Percentiles rank a stretch among this genome's conserved stretches.
Conservation (phyloP, 2,113 vertebrate species). For the Macheiramphus alcinus region DNA sequence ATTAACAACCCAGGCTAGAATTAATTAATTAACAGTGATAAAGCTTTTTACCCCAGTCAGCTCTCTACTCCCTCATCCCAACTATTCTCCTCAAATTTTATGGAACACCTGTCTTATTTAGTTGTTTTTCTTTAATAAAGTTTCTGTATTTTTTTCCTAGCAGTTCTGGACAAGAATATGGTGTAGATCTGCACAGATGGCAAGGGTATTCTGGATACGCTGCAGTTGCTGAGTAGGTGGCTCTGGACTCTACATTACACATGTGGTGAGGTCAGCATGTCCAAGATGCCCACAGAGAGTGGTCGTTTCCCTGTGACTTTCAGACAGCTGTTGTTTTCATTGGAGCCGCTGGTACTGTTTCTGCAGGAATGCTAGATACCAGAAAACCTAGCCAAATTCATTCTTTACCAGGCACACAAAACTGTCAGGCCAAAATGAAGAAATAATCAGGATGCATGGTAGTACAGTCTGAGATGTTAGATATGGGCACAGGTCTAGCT, state of each 20-base stretch:
- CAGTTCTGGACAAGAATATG: background rate
- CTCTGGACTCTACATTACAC: background rate
- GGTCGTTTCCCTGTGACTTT: background rate
- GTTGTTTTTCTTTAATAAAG: background rate
- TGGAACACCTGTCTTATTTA: background rate
- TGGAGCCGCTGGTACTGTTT: background rate
- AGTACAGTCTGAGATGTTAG: background rate
- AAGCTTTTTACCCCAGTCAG: background rate
- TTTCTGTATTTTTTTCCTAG: background rate
- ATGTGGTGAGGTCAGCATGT: background rate
- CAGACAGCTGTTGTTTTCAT: conserved; percentile 9
- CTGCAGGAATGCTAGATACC: background rate
- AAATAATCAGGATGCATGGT: background rate
- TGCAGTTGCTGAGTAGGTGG: background rate
- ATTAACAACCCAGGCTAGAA: background rate
- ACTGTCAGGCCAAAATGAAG: background rate
- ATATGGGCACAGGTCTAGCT: background rate
- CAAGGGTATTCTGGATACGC: background rate
- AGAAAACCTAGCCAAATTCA: background rate
- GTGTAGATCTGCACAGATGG: background rate
- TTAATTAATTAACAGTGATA: background rate
- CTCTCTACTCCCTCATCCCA: background rate
- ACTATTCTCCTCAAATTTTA: background rate
- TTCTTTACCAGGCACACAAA: background rate
- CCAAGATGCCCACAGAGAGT: background rate